A percentile compares a stretch with the other conserved stretches of the same genome.
Evolutionary conservation across 2,797 vertebrate genomes (phyloP).

Genomic region (Xyrichtys novacula): DNA sequence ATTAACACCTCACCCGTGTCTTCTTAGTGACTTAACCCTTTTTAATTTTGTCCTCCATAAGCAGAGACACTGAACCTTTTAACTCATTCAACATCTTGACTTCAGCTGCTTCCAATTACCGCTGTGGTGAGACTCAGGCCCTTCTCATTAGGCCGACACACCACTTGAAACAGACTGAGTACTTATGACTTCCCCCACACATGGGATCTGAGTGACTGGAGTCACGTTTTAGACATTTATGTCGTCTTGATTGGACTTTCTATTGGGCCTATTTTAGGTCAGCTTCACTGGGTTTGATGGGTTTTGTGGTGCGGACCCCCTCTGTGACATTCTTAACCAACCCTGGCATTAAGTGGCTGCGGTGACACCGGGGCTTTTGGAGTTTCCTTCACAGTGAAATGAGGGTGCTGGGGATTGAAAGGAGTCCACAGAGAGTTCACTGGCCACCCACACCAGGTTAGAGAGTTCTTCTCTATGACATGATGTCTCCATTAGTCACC

Average conservation of each 20-base stretch:
- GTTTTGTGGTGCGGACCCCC: conserved; percentile 46
- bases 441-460: conserved; percentile 55
- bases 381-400: conserved; percentile 28
- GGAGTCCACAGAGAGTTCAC: conserved; percentile 29
- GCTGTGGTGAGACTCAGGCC: conserved; percentile 59
- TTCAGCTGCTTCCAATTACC: conserved; percentile 71
- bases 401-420: conserved; percentile 52
- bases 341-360: conserved; percentile 51
- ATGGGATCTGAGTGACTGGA: conserved; percentile 46
- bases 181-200: conserved; percentile 36
- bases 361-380: conserved; percentile 44
- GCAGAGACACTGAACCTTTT: conserved; percentile 37
- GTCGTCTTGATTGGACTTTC: conserved; percentile 63
- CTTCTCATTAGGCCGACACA: conserved; percentile 69
- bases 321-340: conserved; percentile 37
- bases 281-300: conserved; percentile 43
- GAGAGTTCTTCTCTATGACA: conserved; percentile 49
- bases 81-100: conserved; percentile 46
- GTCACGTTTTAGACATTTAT: conserved; percentile 46
- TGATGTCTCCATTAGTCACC: conserved; percentile 70
- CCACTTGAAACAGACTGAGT: conserved; percentile 63
- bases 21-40: conserved; percentile 31
- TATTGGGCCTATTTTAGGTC: conserved; percentile 51
- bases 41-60: neutral
- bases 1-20: conserved; percentile 6